A percentile compares a stretch with the other conserved stretches of the same genome.
Evolutionary conservation across 2,797 vertebrate genomes (phyloP).

Genomic region (Rhabdomys pumilio): DNA sequence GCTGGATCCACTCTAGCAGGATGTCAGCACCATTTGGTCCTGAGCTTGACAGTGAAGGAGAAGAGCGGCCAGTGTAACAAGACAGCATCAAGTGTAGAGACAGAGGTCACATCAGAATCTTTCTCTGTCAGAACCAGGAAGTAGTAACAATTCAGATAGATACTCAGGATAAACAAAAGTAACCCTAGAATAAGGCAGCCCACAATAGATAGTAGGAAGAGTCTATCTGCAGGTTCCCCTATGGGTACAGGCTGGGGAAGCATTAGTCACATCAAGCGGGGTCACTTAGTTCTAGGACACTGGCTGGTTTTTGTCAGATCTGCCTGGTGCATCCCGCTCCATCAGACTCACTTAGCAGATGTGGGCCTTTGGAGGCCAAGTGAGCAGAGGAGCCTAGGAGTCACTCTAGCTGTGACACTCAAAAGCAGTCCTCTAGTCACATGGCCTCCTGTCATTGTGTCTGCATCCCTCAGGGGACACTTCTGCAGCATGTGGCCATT

Average conservation of each 20-base stretch:
- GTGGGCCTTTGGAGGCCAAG: not conserved
- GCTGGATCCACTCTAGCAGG: not conserved
- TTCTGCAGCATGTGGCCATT: not conserved
- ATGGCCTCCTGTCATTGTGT: not conserved
- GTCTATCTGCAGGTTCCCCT: not conserved
- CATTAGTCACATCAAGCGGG: not conserved
- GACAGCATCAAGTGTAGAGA: slow-evolving; percentile 1
- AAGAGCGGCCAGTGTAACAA: accelerated
- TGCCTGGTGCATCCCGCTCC: not conserved
- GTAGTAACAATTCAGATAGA: not conserved
- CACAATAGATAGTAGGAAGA: not conserved
- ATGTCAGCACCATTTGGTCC: accelerated
- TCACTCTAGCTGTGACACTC: not conserved
- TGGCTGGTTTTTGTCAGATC: not conserved
- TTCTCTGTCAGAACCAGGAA: not conserved
- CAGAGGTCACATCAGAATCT: not conserved
- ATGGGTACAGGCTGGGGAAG: not conserved
- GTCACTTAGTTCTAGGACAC: not conserved
- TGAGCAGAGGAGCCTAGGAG: not conserved
- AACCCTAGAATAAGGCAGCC: not conserved
- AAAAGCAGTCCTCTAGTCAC: not conserved
- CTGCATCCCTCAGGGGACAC: not conserved
- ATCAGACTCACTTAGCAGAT: not conserved
- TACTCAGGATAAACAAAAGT: accelerated
- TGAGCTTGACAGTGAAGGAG: accelerated